Evolutionary conservation across 1,140 invertebrate genomes (phyloP).

Genomic region (Thalassaphorura encarpata): DNA sequence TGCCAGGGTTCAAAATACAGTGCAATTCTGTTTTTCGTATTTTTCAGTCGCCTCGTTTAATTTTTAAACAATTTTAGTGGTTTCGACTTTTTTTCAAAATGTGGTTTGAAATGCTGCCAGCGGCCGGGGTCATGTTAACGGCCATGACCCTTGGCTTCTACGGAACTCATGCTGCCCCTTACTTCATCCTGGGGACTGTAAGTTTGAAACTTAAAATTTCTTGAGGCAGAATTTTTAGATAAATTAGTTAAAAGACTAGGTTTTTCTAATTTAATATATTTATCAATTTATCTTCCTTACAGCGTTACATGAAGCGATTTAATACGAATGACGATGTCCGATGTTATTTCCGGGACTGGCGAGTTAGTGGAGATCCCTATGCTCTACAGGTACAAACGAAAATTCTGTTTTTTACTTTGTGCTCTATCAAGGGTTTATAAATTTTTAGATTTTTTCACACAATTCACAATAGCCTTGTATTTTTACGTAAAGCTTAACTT

Average conservation of each 20-base stretch:
- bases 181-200: constrained; percentile 11
- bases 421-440: background rate
- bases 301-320: background rate
- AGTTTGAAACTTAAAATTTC: background rate
- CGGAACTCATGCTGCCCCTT: background rate
- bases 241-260: background rate
- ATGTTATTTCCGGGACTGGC: background rate
- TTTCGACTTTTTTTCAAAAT: constrained; percentile 11
- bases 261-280: background rate
- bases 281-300: background rate
- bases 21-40: too few relatives aligned
- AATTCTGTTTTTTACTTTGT: background rate
- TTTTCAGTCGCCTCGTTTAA: too few relatives aligned
- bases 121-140: constrained; percentile 15
- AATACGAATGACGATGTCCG: background rate
- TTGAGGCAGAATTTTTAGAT: background rate
- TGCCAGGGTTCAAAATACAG: too few relatives aligned
- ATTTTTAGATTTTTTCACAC: too few relatives aligned
- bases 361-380: background rate
- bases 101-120: constrained; percentile 30
- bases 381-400: background rate
- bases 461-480: too few relatives aligned
- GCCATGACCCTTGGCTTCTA: constrained; percentile 14
- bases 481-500: too few relatives aligned
- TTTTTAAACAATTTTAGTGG: too few relatives aligned